Conservation (phyloP, 2,888 invertebrate species). For the Pedicia rivosa region DNA sequence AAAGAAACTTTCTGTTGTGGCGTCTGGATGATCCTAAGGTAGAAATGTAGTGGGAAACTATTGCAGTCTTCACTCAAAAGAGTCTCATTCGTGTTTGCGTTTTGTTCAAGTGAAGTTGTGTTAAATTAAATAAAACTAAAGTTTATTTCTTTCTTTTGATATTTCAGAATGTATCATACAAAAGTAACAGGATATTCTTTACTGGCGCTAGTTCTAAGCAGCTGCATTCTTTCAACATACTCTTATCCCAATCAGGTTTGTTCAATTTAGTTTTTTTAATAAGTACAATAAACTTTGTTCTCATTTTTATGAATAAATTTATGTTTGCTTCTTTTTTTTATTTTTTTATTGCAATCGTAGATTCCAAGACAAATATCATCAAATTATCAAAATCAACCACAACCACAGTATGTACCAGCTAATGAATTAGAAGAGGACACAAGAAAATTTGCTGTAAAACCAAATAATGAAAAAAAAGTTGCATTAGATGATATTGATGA, state of each 20-base stretch:
- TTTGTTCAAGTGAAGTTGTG: neutral
- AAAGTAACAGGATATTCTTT: slow-evolving; percentile 52
- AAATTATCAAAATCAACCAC: slow-evolving; percentile 13
- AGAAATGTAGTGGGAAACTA: too few relatives aligned
- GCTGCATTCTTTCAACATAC: slow-evolving; percentile 46
- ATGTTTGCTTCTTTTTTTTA: too few relatives aligned
- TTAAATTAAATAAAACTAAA: neutral
- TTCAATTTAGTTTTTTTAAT: neutral
- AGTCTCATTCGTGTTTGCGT: too few relatives aligned
- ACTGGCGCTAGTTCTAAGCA: slow-evolving; percentile 49
- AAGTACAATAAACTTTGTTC: neutral
- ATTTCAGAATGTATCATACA: slow-evolving; percentile 41
- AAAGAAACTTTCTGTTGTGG: too few relatives aligned
- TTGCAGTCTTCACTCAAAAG: too few relatives aligned
- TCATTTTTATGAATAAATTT: slow-evolving; percentile 13
- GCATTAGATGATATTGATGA: slow-evolving; percentile 67
- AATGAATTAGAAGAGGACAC: slow-evolving; percentile 33
- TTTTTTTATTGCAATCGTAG: slow-evolving; percentile 12
- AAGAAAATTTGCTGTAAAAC: slow-evolving; percentile 77
- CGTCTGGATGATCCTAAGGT: too few relatives aligned
- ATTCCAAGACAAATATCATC: slow-evolving; percentile 12
- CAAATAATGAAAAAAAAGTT: slow-evolving; percentile 79
- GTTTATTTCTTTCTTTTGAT: slow-evolving; percentile 10
- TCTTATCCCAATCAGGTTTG: slow-evolving; percentile 41
- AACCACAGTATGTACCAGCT: slow-evolving; percentile 15